Percentiles rank a stretch among this genome's conserved stretches.
These are phyloP conservation scores for Ditula angustiorana DNA, from an alignment of 2,888 invertebrate genomes.

Conservation along the genomic window DNA sequence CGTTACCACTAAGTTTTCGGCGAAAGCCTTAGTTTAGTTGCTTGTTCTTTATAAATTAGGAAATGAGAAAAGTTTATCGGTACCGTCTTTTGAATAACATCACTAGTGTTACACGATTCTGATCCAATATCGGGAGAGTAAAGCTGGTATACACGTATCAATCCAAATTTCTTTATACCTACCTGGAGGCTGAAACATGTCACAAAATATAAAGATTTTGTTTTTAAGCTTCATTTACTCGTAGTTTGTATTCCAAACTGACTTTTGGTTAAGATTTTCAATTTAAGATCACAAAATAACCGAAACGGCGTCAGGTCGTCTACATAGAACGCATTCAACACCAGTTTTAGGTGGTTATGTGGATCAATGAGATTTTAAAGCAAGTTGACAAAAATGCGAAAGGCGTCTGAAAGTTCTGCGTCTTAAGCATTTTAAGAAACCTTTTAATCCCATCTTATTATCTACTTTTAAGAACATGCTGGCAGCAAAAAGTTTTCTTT, in stretches of 20 bases:
- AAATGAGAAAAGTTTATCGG: slow-evolving; percentile 30
- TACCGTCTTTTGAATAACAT: slow-evolving; percentile 4
- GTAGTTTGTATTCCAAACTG: background rate
- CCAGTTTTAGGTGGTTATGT: no score
- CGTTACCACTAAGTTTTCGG: background rate
- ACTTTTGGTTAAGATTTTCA: no score
- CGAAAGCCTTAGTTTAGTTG: background rate
- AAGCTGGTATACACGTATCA: slow-evolving; percentile 21
- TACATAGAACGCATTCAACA: no score
- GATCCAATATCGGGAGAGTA: slow-evolving; percentile 19
- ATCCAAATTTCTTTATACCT: slow-evolving; percentile 15
- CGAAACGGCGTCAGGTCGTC: no score
- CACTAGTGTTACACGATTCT: slow-evolving; percentile 13
- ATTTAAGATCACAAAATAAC: no score
- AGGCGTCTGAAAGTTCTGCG: no score
- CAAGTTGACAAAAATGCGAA: no score
- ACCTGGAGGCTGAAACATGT: slow-evolving; percentile 5
- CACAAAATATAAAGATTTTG: slow-evolving; percentile 20
- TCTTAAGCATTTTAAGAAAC: no score
- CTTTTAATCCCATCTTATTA: no score
- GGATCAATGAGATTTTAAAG: no score
- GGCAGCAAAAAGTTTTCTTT: no score
- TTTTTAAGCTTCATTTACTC: background rate
- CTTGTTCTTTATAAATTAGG: background rate
- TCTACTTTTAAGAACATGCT: no score